Conservation (phyloP, 2,888 invertebrate species). For the Allophyes oxyacanthae region DNA sequence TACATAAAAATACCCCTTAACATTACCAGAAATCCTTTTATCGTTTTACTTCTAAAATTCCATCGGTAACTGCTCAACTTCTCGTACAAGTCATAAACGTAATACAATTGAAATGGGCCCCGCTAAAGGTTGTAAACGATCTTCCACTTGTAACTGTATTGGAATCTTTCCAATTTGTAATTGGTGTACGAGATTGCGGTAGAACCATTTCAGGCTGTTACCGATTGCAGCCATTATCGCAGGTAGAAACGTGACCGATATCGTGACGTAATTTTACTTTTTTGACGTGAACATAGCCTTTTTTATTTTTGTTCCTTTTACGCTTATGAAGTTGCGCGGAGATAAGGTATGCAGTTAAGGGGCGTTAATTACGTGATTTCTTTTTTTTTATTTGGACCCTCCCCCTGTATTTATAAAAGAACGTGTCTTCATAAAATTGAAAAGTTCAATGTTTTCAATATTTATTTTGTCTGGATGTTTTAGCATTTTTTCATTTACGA, state of each 20-base stretch:
- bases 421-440: no score
- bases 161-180: slow-evolving; percentile 52
- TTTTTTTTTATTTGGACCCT: no score
- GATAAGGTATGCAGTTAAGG: no score
- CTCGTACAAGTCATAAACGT: slow-evolving; percentile 20
- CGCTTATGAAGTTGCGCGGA: no score
- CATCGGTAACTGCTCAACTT: background rate
- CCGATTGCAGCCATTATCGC: slow-evolving; percentile 44
- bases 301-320: slow-evolving; percentile 19
- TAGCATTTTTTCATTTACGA: no score
- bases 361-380: no score
- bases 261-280: no score
- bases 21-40: background rate
- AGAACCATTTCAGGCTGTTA: slow-evolving; percentile 42
- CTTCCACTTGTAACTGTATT: slow-evolving; percentile 32
- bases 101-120: slow-evolving; percentile 36
- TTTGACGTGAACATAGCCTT: slow-evolving; percentile 1
- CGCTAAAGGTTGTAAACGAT: slow-evolving; percentile 32
- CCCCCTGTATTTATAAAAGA: no score
- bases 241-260: slow-evolving; percentile 43
- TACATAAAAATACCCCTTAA: no score
- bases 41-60: background rate
- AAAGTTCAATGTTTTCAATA: no score
- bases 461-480: no score
- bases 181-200: slow-evolving; percentile 28